Base-by-base conservation (phyloP, 2,888 invertebrate species). In the Sphinx pinastri region DNA sequence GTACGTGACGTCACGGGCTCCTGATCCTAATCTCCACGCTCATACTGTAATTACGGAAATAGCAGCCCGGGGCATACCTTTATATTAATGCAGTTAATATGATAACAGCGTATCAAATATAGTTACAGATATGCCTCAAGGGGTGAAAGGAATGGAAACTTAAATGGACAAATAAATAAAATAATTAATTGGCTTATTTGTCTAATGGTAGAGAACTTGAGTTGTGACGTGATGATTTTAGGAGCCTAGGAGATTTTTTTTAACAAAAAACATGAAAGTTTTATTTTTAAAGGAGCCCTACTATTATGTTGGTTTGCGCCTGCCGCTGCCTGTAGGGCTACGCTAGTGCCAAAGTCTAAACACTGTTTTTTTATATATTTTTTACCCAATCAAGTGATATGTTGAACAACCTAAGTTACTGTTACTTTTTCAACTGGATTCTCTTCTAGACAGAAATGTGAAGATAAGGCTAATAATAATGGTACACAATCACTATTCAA, bases 11-110 rank as follows among this genome's bases (percentile, higher is more conserved):
- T 63, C 47, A 47, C 19, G 60, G 47, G 19, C 60, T 63, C 47
- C 47, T 47, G 47, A 63, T 47, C 19, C 47, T 47, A 19, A 63
- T 63, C 60, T 12, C 45, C 13, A 13, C 13, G 25, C 60, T 63
- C 60, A 19, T 63, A 16, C 11, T 6, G 60, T 63, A 63, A 63
- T 63, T 63, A 63, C 47, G 8, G 60, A 14, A n/a, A 16, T 63
- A 13, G 16, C 54, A 55, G 47, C 60, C 60, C 19, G 47, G 16
- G 47, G 60, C 45, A 47, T 16, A 63, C 47, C 12, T 47, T 47
- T 6, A 47, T 8, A 47, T 47, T 16, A 47, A 16, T 47, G 1
- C n/a, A 63, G 60, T 63, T 5, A 16, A 47, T 19, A 63, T 12
- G 7, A 6, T 19, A 47, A 5, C 19, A 63, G 60, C 47, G 6